Conservation (phyloP, 53 echinoderm and acorn worm species). For the Actinopyga echinites region DNA sequence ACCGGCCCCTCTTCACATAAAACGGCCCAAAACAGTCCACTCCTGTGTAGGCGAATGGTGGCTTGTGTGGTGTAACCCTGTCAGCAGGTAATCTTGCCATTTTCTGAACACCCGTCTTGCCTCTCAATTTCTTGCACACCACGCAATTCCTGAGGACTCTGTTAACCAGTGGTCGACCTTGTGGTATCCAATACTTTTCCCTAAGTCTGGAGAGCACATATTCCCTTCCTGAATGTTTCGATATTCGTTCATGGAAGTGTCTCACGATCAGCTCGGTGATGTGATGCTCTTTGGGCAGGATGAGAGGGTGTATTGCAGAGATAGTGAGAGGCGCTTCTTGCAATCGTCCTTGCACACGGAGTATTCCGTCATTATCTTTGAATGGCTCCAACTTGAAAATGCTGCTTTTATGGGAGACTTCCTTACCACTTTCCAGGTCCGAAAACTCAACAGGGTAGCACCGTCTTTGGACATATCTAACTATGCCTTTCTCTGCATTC, state of each 20-base stretch:
- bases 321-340: conserved; percentile 19
- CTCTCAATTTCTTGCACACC: conserved; percentile 26
- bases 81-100: conserved; percentile 54
- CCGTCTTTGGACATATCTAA: conserved; percentile 27
- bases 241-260: conserved; percentile 36
- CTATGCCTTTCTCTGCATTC: conserved; percentile 39
- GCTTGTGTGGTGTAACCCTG: conserved; percentile 36
- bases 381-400: conserved; percentile 19
- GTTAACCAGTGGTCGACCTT: conserved; percentile 27
- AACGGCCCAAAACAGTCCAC: no score
- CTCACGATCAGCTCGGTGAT: conserved; percentile 23
- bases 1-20: no score
- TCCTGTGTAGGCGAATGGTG: conserved; percentile 43
- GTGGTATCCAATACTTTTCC: conserved; percentile 44
- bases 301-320: conserved; percentile 40
- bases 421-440: neutral
- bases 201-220: conserved; percentile 37
- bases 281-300: conserved; percentile 41
- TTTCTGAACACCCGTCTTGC: neutral
- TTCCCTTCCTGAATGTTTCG: conserved; percentile 48
- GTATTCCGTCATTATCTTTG: conserved; percentile 21
- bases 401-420: conserved; percentile 2
- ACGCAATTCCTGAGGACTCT: conserved; percentile 35
- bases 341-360: conserved; percentile 48
- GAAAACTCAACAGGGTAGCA: conserved; percentile 6